Evolutionary conservation across 1,140 invertebrate species (phyloP).

Genomic region (Papilio polytes): DNA sequence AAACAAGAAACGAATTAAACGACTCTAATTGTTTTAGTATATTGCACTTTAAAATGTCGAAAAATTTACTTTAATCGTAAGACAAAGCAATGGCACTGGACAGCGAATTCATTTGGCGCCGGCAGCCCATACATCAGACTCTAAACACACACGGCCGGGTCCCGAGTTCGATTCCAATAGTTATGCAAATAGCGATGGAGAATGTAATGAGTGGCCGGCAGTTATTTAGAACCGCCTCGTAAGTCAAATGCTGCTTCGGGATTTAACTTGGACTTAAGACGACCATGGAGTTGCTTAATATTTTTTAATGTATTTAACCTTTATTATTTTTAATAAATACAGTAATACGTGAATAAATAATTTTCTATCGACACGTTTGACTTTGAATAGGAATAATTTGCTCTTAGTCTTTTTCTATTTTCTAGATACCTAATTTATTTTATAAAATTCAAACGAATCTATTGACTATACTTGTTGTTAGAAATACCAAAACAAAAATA

Average conservation of each 20-base stretch:
- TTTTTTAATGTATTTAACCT: neutral
- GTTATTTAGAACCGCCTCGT: constrained; percentile 80
- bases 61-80: constrained; percentile 46
- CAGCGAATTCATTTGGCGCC: constrained; percentile 70
- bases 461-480: too few relatives aligned
- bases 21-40: neutral
- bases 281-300: constrained; percentile 50
- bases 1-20: neutral
- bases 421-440: too few relatives aligned
- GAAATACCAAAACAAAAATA: too few relatives aligned
- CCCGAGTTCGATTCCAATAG: constrained; percentile 77
- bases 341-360: too few relatives aligned
- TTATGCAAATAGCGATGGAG: constrained; percentile 79
- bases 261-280: constrained; percentile 56
- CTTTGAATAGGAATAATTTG: too few relatives aligned
- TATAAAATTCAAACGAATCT: too few relatives aligned
- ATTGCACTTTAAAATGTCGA: neutral
- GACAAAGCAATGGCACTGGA: constrained; percentile 64
- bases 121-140: constrained; percentile 68
- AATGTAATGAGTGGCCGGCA: constrained; percentile 80
- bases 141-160: constrained; percentile 73
- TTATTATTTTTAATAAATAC: neutral
- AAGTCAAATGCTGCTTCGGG: constrained; percentile 75
- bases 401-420: too few relatives aligned
- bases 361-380: too few relatives aligned